Evolutionary conservation across 2,797 vertebrate species (phyloP).

Genomic region (Pseudomugil tenellus): DNA sequence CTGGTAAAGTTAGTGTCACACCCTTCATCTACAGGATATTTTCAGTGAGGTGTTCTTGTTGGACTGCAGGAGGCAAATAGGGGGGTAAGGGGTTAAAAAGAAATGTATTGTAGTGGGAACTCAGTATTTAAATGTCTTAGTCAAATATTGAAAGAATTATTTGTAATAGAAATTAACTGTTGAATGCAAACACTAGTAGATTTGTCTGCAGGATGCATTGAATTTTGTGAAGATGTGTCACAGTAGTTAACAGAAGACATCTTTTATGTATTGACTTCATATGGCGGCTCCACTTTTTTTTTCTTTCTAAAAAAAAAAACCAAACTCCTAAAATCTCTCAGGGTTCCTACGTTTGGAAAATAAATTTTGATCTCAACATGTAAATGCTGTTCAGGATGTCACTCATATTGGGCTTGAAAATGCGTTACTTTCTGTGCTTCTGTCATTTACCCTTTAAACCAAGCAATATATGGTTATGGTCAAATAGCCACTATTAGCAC

Average conservation of each 20-base stretch:
- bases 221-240: slow-evolving; percentile 74
- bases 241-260: slow-evolving; percentile 59
- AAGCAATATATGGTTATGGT: slow-evolving; percentile 17
- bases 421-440: slow-evolving; percentile 1
- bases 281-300: slow-evolving; percentile 37
- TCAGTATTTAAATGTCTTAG: slow-evolving; percentile 85
- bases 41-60: slow-evolving; percentile 55
- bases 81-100: slow-evolving; percentile 30
- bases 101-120: slow-evolving; percentile 65
- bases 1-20: slow-evolving; percentile 41
- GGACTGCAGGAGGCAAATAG: slow-evolving; percentile 45
- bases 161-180: slow-evolving; percentile 76
- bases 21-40: slow-evolving; percentile 65
- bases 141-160: slow-evolving; percentile 78
- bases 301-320: too few relatives aligned
- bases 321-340: slow-evolving; percentile 63
- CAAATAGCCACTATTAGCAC: slow-evolving; percentile 14
- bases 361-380: slow-evolving; percentile 13
- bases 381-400: slow-evolving; percentile 15
- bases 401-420: slow-evolving; percentile 9
- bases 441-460: slow-evolving; percentile 5
- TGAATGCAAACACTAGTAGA: slow-evolving; percentile 68
- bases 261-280: slow-evolving; percentile 64
- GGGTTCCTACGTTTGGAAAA: slow-evolving; percentile 71
- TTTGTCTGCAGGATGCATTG: slow-evolving; percentile 63